These are phyloP conservation scores for Pavo muticus DNA, from an alignment of 2,113 vertebrate species.

Conservation along the genomic window DNA sequence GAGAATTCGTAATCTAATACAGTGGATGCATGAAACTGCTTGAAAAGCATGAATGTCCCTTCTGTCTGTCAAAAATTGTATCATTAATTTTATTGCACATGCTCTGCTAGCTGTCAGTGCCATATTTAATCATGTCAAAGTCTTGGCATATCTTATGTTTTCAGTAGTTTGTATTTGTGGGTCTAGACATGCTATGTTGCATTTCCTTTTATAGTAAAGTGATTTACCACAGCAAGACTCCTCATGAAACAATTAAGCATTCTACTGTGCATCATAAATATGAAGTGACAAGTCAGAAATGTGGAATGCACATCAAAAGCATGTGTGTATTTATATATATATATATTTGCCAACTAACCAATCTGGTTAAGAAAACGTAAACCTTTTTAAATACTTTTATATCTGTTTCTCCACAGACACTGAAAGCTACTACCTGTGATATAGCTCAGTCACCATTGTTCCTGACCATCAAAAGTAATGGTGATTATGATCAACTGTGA, in stretches of 20 bases:
- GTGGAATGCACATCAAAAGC: not conserved
- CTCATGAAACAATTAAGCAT: slow-evolving; percentile 4
- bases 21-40: not conserved
- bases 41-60: not conserved
- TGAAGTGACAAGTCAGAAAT: not conserved
- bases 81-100: not conserved
- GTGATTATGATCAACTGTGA: not conserved
- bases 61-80: not conserved
- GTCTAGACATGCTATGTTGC: slow-evolving; percentile 1
- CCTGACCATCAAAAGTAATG: not conserved
- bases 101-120: not conserved
- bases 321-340: no score
- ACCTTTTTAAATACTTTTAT: not conserved
- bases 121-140: not conserved
- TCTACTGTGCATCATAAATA: not conserved
- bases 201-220: not conserved
- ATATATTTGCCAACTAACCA: not conserved
- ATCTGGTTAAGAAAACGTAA: not conserved
- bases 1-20: not conserved
- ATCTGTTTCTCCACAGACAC: not conserved
- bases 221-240: slow-evolving; percentile 20
- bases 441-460: not conserved
- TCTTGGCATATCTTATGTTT: not conserved
- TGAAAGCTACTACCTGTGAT: not conserved
- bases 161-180: not conserved